Conservation (phyloP, 1,140 invertebrate species). For the Diuraphis noxia region DNA sequence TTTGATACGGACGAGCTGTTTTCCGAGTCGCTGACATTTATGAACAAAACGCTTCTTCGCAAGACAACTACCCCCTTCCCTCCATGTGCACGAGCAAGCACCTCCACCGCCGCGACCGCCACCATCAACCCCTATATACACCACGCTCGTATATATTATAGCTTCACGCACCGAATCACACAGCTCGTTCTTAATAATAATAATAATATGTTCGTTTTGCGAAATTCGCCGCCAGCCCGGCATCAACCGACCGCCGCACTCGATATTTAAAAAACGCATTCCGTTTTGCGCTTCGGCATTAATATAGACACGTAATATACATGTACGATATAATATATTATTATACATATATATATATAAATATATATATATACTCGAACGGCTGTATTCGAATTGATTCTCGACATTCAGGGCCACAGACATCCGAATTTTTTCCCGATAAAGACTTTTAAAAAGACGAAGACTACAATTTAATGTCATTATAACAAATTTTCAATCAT, state of each 20-base stretch:
- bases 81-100: neutral
- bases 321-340: neutral
- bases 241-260: neutral
- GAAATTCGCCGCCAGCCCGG: neutral
- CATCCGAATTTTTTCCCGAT: no score
- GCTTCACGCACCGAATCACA: conserved; percentile 46
- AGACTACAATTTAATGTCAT: no score
- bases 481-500: no score
- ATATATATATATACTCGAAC: no score
- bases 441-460: no score
- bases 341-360: neutral
- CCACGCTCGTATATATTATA: neutral
- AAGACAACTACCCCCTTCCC: neutral
- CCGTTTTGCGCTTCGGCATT: neutral
- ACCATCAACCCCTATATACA: neutral
- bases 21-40: conserved; percentile 52
- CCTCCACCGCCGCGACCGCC: neutral
- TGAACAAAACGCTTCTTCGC: conserved; percentile 52
- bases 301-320: neutral
- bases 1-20: conserved; percentile 48
- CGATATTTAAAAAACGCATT: conserved; percentile 24
- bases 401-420: no score
- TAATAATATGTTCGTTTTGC: conserved; percentile 22
- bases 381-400: no score
- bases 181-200: conserved; percentile 12